Conservation (phyloP, 1,140 invertebrate species). For the Colletes latitarsis region DNA sequence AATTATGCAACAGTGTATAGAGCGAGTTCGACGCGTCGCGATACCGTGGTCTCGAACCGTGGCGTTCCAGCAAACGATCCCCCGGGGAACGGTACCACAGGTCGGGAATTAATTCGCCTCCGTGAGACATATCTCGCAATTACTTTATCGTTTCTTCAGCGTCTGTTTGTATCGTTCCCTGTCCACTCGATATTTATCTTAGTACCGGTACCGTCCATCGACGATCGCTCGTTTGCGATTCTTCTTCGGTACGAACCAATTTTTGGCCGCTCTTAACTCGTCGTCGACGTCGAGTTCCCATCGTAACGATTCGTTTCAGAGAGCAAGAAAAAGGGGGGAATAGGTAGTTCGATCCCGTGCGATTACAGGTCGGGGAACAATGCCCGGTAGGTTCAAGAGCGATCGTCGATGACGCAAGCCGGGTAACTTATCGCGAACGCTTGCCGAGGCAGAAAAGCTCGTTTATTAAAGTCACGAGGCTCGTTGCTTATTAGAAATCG, state of each 20-base stretch:
- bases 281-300: not conserved
- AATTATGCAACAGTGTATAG: conserved; percentile 39
- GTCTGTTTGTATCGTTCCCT: not conserved
- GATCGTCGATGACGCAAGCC: not conserved
- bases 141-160: not conserved
- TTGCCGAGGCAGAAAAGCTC: conserved; percentile 5
- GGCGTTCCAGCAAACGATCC: not conserved
- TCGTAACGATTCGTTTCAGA: conserved; percentile 31
- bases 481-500: conserved; percentile 45
- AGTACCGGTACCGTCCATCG: not conserved
- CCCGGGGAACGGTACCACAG: conserved; percentile 4
- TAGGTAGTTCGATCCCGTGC: not conserved
- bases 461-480: conserved; percentile 52
- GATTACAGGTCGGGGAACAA: conserved; percentile 13
- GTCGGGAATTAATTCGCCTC: conserved; percentile 35
- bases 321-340: not conserved
- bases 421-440: not conserved
- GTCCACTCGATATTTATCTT: conserved; percentile 10
- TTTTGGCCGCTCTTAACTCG: conserved; percentile 17
- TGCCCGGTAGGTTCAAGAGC: not conserved
- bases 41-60: not conserved
- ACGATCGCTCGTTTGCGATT: conserved; percentile 8
- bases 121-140: conserved; percentile 6
- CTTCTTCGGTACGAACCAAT: conserved; percentile 10
- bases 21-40: conserved; percentile 18